Base-by-base conservation (phyloP, 2,797 vertebrate species). In the Rhyacichthys aspro region DNA sequence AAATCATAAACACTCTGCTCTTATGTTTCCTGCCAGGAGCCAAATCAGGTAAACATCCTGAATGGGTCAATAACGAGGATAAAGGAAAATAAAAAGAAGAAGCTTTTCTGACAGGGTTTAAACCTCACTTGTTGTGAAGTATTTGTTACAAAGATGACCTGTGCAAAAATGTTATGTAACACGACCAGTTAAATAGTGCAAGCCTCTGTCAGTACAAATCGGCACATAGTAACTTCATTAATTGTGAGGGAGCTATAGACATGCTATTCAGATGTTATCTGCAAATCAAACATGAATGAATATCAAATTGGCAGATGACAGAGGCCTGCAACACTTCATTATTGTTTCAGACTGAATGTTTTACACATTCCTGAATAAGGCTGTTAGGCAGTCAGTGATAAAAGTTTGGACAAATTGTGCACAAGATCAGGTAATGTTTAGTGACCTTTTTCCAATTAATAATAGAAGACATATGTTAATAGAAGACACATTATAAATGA, bases 11-110 rank as follows among this genome's bases (percentile, higher is more conserved):
- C 74, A 81, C 66, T 74, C 55, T 71, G 44, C 58, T 70, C 47
- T 67, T 52, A 67, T 67, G 58, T 70, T 77, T 83, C 76, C 75
- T 78, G 70, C 60, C 74, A 72, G 63, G 63, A 77, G 63, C 55
- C 63, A 68, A 78, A 79, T 79, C 70, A 82, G 74, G 73, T 76
- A 82, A 82, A 82, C 77, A 80, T 80, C 69, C 74, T 63, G 71
- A 76, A 55, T 9, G 9, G 79, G 59, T 86, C 80, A 39, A 89
- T 87, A 82, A 5, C 2, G 57, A 5, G 63, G 18, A 38, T 55
- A 57, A 43, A 44, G 28, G n/a, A n/a, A n/a, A n/a, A n/a, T n/a
- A 47, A 36, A 28, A 15, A 50, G 43, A 67, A 45, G 34, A 49
- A 47, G 38, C 57, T 11, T 18, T 52, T 63, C 17, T 63, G 60